Conservation (phyloP, 2,888 invertebrate species). For the Capitulum mitella region DNA sequence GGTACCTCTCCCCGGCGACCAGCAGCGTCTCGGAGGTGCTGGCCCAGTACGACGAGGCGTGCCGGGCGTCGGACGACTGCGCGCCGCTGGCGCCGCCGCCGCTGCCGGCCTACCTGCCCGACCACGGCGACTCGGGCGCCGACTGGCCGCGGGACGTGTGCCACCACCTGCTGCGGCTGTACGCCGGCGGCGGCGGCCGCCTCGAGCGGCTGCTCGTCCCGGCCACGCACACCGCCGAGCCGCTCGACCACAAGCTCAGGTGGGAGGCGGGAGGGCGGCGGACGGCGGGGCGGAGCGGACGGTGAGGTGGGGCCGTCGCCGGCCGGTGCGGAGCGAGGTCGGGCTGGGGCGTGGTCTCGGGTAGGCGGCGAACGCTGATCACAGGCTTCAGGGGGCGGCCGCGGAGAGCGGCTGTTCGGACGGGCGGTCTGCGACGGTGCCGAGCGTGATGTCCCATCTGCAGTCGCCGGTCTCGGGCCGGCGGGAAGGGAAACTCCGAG, state of each 20-base stretch:
- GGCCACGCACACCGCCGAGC: constrained; percentile 65
- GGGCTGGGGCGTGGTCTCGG: too few relatives aligned
- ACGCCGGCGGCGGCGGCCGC: constrained; percentile 46
- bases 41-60: background rate
- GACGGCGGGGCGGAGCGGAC: background rate
- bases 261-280: background rate
- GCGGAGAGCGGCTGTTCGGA: too few relatives aligned
- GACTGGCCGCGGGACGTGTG: constrained; percentile 57
- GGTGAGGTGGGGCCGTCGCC: too few relatives aligned
- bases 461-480: too few relatives aligned
- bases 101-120: constrained; percentile 9
- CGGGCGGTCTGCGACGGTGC: too few relatives aligned
- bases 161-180: constrained; percentile 72
- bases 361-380: too few relatives aligned
- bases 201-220: constrained; percentile 64
- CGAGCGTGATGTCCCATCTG: too few relatives aligned
- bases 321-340: too few relatives aligned
- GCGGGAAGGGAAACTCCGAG: too few relatives aligned
- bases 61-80: background rate
- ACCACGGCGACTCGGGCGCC: background rate
- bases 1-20: constrained; percentile 24
- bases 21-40: background rate
- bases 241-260: constrained; percentile 66
- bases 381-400: too few relatives aligned
- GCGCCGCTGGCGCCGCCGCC: constrained; percentile 14